Conservation (phyloP, 1,140 invertebrate species). For the Oreohelix idahoensis region DNA sequence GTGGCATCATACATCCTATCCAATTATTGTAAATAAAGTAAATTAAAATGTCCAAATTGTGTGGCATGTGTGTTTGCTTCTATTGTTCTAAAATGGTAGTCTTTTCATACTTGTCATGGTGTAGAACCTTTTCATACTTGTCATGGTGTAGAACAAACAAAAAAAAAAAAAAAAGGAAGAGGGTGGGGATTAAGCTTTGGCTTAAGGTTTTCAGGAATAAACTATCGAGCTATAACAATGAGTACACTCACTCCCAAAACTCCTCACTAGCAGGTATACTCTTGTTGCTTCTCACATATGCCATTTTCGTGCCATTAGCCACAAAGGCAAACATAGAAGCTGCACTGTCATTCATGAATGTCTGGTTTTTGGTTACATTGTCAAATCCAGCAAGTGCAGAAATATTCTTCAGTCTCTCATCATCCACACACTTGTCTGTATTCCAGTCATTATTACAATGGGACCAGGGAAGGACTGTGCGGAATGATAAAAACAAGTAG, state of each 20-base stretch:
- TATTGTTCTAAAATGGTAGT: too few relatives aligned
- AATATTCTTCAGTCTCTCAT: not conserved
- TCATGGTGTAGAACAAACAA: too few relatives aligned
- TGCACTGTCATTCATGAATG: not conserved
- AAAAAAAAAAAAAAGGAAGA: too few relatives aligned
- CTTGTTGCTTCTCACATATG: constrained; percentile 21
- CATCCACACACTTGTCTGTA: constrained; percentile 73
- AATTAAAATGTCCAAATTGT: too few relatives aligned
- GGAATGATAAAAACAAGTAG: constrained; percentile 92
- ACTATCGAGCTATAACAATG: too few relatives aligned
- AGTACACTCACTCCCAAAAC: constrained; percentile 66
- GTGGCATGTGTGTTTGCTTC: too few relatives aligned
- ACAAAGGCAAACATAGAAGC: not conserved
- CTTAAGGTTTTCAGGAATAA: too few relatives aligned
- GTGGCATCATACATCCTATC: too few relatives aligned
- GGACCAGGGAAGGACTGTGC: constrained; percentile 54
- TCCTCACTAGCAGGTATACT: constrained; percentile 63
- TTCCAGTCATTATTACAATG: constrained; percentile 90
- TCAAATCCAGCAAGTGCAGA: not conserved
- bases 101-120: too few relatives aligned
- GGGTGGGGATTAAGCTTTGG: too few relatives aligned
- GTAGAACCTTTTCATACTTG: too few relatives aligned
- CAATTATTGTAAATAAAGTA: too few relatives aligned
- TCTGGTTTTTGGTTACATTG: not conserved
- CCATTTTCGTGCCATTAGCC: not conserved